A percentile compares a stretch with the other conserved stretches of the same genome.
Evolutionary conservation across 2,113 vertebrate species (phyloP).

Genomic region (Deroptyus accipitrinus): DNA sequence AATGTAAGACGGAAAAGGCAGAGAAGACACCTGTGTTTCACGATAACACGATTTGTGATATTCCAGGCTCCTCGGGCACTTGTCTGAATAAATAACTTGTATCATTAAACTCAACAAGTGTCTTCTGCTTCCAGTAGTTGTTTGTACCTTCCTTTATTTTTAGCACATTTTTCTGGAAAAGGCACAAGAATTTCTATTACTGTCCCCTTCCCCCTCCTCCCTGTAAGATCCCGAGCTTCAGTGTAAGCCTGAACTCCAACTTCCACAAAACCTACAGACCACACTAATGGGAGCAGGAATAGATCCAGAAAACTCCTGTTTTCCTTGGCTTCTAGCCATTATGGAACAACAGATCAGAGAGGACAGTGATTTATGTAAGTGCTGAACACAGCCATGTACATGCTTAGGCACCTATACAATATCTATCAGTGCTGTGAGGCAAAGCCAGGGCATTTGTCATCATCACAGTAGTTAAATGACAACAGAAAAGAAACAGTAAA

Average conservation of each 20-base stretch:
- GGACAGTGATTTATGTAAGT: neutral
- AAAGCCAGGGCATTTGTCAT: neutral
- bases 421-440: neutral
- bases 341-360: neutral
- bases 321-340: neutral
- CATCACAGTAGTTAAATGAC: neutral
- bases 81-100: conserved; percentile 8
- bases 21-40: neutral
- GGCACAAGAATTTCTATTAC: neutral
- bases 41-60: neutral
- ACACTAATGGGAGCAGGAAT: neutral
- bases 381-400: neutral
- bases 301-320: neutral
- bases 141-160: conserved; percentile 8
- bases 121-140: neutral
- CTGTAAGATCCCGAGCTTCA: neutral
- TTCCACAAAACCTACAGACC: neutral
- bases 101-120: neutral
- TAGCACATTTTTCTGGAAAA: neutral
- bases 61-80: neutral
- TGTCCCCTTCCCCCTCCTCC: neutral
- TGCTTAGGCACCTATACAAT: neutral
- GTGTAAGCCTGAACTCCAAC: neutral
- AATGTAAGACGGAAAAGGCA: neutral
- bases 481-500: neutral